Percentiles rank a stretch among this genome's conserved stretches.
phyloP scores from a whole-genome alignment of 2,888 invertebrate species.

The Invenusta paracnida region DNA sequence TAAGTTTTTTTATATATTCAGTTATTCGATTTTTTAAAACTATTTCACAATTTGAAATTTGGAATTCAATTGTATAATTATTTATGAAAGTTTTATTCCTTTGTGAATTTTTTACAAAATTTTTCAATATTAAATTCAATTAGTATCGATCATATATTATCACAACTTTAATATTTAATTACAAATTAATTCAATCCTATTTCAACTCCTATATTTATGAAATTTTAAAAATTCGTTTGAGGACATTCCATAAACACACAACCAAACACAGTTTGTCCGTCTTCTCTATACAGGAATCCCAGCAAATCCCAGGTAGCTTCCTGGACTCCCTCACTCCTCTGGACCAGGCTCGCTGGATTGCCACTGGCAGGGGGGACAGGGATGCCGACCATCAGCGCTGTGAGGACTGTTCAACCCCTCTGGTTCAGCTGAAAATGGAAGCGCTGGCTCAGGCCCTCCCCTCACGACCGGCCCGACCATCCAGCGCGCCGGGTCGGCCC shows the following conservation, averaged over 20 bases:
- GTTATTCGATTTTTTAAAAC: too few relatives aligned
- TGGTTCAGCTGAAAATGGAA: not conserved
- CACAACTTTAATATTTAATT: too few relatives aligned
- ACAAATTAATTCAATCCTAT: too few relatives aligned
- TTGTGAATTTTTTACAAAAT: not conserved
- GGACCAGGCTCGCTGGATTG: slow-evolving; percentile 2
- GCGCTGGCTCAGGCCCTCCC: not conserved
- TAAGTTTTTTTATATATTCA: too few relatives aligned
- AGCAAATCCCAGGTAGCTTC: not conserved
- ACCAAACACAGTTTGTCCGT: not conserved
- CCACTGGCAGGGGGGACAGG: too few relatives aligned
- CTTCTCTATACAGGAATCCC: not conserved
- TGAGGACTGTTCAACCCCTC: not conserved
- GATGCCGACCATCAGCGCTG: not conserved
- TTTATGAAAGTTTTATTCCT: too few relatives aligned
- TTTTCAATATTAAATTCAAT: not conserved
- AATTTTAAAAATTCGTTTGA: too few relatives aligned
- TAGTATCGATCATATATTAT: not conserved
- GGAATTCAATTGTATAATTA: too few relatives aligned
- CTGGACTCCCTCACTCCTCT: not conserved
- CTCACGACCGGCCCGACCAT: not conserved
- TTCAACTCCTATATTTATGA: too few relatives aligned
- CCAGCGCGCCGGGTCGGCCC: not conserved
- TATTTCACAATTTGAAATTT: too few relatives aligned
- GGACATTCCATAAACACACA: too few relatives aligned